Percentiles rank a stretch among this genome's conserved stretches.
phyloP scores from a whole-genome alignment of 2,797 vertebrate species.

The Oreortyx pictus region DNA sequence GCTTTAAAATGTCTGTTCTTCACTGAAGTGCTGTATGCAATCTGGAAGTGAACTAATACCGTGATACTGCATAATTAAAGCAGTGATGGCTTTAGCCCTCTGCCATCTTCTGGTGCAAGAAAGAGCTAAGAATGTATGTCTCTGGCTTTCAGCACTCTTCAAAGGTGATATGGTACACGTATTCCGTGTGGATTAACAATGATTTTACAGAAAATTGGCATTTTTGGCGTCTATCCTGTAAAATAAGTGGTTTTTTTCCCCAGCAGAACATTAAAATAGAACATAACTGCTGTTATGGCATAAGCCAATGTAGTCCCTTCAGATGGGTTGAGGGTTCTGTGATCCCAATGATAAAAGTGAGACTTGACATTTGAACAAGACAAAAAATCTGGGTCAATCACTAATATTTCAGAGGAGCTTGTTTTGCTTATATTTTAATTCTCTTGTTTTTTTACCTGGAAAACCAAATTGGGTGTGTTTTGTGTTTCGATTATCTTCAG shows the following conservation, averaged over 20 bases:
- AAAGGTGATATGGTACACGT: constrained; percentile 77
- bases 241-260: not conserved
- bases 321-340: not conserved
- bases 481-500: not conserved
- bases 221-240: not conserved
- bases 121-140: constrained; percentile 65
- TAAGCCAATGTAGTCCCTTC: not conserved
- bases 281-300: not conserved
- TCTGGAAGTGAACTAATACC: constrained; percentile 40
- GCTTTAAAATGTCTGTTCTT: constrained; percentile 74
- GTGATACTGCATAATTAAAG: constrained; percentile 28
- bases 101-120: constrained; percentile 38
- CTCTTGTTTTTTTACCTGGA: not conserved
- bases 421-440: not conserved
- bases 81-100: constrained; percentile 59
- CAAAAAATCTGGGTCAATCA: not conserved
- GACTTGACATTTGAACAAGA: not conserved
- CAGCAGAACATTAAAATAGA: constrained; percentile 21
- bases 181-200: constrained; percentile 25
- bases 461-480: not conserved
- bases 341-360: not conserved
- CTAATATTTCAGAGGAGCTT: not conserved
- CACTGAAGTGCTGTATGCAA: constrained; percentile 66
- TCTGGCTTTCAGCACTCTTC: constrained; percentile 64
- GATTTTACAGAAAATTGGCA: constrained; percentile 29